These are phyloP conservation scores for Sander lucioperca DNA, from an alignment of 2,113 vertebrate genomes.

Conservation along the genomic window DNA sequence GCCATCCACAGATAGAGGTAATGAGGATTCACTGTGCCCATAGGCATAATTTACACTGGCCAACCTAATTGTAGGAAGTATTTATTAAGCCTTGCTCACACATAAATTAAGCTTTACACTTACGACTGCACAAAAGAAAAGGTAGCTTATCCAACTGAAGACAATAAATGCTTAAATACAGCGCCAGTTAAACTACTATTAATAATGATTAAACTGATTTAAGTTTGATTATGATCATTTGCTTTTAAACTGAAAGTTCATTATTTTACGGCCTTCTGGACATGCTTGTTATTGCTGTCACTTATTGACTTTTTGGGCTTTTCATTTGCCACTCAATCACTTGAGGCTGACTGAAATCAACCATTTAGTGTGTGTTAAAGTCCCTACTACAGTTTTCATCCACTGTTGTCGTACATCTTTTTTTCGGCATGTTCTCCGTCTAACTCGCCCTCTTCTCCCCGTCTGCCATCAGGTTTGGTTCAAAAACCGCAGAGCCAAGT, in stretches of 20 bases:
- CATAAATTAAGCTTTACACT: not conserved
- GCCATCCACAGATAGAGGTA: too few species aligned
- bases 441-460: not conserved
- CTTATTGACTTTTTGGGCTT: not conserved
- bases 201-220: not conserved
- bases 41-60: too few species aligned
- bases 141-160: not conserved
- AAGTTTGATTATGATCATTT: not conserved
- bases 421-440: not conserved
- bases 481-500: slow-evolving; percentile 98
- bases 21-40: too few species aligned
- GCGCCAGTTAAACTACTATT: too few species aligned
- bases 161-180: not conserved
- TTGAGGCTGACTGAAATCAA: not conserved
- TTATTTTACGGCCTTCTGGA: not conserved
- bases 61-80: not conserved
- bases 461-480: slow-evolving; percentile 92
- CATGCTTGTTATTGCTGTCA: not conserved
- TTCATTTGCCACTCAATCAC: not conserved
- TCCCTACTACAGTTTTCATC: not conserved
- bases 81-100: not conserved
- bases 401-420: not conserved
- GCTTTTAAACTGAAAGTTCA: not conserved
- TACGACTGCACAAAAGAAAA: not conserved
- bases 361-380: not conserved